phyloP scores from a whole-genome alignment of 1,140 invertebrate genomes.

The Leptonema lineaticorne region DNA sequence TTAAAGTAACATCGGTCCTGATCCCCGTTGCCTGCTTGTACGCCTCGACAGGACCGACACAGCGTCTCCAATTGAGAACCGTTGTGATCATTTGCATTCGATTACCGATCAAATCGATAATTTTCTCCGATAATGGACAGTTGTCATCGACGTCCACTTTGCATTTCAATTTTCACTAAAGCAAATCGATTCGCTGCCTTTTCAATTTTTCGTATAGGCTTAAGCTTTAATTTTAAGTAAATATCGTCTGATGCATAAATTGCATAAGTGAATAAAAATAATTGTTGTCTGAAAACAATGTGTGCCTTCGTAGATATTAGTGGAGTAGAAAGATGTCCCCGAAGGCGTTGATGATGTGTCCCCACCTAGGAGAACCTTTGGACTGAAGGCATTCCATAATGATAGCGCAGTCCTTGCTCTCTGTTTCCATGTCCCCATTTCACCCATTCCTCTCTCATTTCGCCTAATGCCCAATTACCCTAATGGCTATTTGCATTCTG shows the following conservation, averaged over 20 bases:
- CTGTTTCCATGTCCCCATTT: background rate
- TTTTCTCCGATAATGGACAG: no score
- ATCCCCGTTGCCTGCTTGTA: background rate
- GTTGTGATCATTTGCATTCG: background rate
- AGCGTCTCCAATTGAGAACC: background rate
- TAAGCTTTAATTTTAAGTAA: no score
- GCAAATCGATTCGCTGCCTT: no score
- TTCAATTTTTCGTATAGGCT: no score
- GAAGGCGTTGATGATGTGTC: background rate
- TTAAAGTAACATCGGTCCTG: conserved; percentile 32
- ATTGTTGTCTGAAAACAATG: no score
- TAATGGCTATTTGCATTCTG: conserved; percentile 44
- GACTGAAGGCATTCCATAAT: conserved; percentile 31
- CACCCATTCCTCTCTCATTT: conserved; percentile 38
- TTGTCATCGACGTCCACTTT: no score
- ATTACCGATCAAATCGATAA: no score
- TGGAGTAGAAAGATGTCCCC: background rate
- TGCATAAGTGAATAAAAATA: no score
- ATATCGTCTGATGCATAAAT: no score
- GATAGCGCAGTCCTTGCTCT: conserved; percentile 24
- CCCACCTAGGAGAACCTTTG: background rate
- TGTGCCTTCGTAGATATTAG: background rate
- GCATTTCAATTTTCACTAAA: no score
- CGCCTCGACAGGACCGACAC: background rate
- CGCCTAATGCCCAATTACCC: conserved; percentile 44